Base-by-base conservation (phyloP, 2,113 vertebrate genomes). In the Pedetes capensis region DNA sequence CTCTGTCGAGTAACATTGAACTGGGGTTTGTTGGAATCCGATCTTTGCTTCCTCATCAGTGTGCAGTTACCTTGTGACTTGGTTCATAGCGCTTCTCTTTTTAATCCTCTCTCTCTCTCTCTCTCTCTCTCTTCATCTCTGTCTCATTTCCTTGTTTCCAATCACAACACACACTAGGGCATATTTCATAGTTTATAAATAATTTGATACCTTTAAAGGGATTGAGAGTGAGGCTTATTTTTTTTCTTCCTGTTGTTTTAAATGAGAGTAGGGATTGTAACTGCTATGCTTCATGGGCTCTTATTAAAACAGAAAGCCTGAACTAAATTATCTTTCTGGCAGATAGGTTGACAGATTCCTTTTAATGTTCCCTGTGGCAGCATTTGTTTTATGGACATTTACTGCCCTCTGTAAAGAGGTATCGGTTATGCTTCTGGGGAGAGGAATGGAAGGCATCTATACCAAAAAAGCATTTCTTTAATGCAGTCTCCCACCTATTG, bases 271-370 rank as follows among this genome's bases (percentile, higher is more conserved):
- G 87, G 75, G 49, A 91, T 89, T 82, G 55, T 93, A 88, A 55
- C 17, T 0, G 1, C 84, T 93, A 79, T 39, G 47, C 12, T 80
- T 93, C 55, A 27, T 59, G 23, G 12, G 90, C 32, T 76, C 86
- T 83, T 94, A 82, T 93, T 92, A 88, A 96, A 96, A 81, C 12
- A 57, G 79, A 95, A 96, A 79, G 20, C 0, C 71, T 44, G 71
- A 83, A 79, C 80, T 95, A 97, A 94, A 66, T 82, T 53, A 82
- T 7, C 57, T 71, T 8, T 59, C 22, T 88, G 59, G 71, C 34
- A 95, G 37, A 93, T 8, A 91, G 20, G 78, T n/a, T 13, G 81
- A 37, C 29, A 89, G 53, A 29, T 0, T 20, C 0, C 0, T 8
- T 57, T 61, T 64, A 7, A 23, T 78, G 84, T 49, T 87, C 22